Percentiles rank a stretch among this genome's conserved stretches.
phyloP scores from a whole-genome alignment of 2,113 vertebrate species.

The Blennius ocellaris region DNA sequence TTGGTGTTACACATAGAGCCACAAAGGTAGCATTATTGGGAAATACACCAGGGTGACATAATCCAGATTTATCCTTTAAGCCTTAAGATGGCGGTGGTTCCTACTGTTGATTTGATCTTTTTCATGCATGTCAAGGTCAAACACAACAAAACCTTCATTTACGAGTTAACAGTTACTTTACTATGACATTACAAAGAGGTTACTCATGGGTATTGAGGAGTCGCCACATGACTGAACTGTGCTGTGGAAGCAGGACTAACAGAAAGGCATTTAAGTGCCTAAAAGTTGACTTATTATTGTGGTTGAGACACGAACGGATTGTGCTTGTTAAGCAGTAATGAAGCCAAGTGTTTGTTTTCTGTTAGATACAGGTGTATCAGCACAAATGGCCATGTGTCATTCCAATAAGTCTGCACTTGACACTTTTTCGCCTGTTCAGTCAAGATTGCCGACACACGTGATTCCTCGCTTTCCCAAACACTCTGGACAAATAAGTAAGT shows the following conservation, averaged over 20 bases:
- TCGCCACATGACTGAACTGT: neutral
- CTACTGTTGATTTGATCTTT: neutral
- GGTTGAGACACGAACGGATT: constrained; percentile 6
- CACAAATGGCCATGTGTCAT: neutral
- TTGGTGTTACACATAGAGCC: neutral
- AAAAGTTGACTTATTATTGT: constrained; percentile 2
- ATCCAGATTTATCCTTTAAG: neutral
- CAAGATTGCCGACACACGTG: neutral
- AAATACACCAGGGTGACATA: neutral
- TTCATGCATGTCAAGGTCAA: neutral
- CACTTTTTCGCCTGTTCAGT: neutral
- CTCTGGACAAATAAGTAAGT: neutral
- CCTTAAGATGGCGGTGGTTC: neutral
- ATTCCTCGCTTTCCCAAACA: neutral
- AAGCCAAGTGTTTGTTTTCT: constrained; percentile 24
- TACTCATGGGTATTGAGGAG: neutral
- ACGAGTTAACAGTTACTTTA: neutral
- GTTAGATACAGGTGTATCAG: neutral
- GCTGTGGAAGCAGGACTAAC: neutral
- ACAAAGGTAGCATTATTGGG: neutral
- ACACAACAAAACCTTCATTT: neutral
- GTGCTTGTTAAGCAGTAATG: constrained; percentile 7
- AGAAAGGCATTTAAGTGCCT: neutral
- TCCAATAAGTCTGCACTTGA: neutral
- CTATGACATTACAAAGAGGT: neutral